A percentile compares a stretch with the other conserved stretches of the same genome.
phyloP scores from a whole-genome alignment of 2,113 vertebrate genomes.

The Petrocephalus zakoni region DNA sequence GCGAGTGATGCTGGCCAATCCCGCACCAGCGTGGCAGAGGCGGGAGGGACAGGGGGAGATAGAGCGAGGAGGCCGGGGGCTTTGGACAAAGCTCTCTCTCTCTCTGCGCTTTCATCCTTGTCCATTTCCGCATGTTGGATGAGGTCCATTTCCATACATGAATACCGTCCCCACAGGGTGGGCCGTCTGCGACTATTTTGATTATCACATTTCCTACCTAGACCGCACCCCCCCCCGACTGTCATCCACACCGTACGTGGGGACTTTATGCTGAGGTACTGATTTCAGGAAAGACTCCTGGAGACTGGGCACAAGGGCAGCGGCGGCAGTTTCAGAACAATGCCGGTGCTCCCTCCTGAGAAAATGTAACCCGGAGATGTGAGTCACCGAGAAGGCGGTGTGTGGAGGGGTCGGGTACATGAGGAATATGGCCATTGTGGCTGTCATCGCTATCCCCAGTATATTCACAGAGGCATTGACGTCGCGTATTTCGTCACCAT shows the following conservation, averaged over 20 bases:
- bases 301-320: not conserved
- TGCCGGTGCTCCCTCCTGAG: not conserved
- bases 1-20: constrained; percentile 13
- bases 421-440: not conserved
- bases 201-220: not conserved
- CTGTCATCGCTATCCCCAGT: not conserved
- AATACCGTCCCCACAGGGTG: not conserved
- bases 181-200: not conserved
- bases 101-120: not conserved
- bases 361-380: not conserved
- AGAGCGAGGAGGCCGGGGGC: not conserved
- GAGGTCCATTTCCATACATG: not conserved
- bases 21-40: not conserved
- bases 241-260: not conserved
- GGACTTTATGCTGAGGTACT: constrained; percentile 1
- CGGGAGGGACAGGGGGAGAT: not conserved
- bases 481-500: not conserved
- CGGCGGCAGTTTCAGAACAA: not conserved
- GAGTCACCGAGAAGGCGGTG: not conserved
- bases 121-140: not conserved
- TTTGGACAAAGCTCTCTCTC: not conserved
- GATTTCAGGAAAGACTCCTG: not conserved
- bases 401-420: not conserved
- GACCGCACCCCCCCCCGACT: not conserved
- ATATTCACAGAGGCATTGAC: not conserved